Conservation (phyloP, 2,113 vertebrate genomes). For the Tachysurus fulvidraco region DNA sequence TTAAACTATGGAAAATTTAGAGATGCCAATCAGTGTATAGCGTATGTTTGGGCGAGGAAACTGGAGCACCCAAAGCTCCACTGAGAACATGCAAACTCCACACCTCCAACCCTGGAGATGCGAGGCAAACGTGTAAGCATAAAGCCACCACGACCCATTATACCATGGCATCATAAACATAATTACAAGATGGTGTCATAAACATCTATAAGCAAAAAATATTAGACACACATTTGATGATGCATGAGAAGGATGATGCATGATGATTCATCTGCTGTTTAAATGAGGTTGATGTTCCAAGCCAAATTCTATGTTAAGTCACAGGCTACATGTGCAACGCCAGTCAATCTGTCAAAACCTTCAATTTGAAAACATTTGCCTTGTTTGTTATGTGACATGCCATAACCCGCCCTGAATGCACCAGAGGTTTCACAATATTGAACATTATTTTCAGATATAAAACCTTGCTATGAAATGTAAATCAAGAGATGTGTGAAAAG, state of each 20-base stretch:
- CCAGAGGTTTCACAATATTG: not conserved
- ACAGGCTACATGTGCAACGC: not conserved
- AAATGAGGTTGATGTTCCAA: constrained; percentile 8
- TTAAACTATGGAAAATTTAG: too few species aligned
- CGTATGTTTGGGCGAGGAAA: too few species aligned
- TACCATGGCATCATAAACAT: too few species aligned
- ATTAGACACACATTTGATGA: not conserved
- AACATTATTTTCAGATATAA: not conserved
- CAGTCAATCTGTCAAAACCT: not conserved
- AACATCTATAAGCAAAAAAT: constrained; percentile 3
- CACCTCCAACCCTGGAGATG: too few species aligned
- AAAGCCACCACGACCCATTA: too few species aligned
- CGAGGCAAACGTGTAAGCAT: too few species aligned
- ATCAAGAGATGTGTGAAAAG: not conserved
- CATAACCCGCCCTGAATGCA: not conserved
- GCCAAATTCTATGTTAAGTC: not conserved
- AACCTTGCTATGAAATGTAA: not conserved
- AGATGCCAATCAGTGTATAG: too few species aligned
- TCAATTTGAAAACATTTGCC: not conserved
- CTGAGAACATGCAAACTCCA: too few species aligned
- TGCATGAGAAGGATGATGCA: not conserved
- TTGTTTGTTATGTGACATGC: not conserved
- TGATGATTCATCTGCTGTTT: constrained; percentile 13
- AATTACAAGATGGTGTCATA: not conserved
- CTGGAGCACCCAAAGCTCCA: too few species aligned